Evolutionary conservation across 2,888 invertebrate species (phyloP).

Genomic region (Xestia rhomboidea): DNA sequence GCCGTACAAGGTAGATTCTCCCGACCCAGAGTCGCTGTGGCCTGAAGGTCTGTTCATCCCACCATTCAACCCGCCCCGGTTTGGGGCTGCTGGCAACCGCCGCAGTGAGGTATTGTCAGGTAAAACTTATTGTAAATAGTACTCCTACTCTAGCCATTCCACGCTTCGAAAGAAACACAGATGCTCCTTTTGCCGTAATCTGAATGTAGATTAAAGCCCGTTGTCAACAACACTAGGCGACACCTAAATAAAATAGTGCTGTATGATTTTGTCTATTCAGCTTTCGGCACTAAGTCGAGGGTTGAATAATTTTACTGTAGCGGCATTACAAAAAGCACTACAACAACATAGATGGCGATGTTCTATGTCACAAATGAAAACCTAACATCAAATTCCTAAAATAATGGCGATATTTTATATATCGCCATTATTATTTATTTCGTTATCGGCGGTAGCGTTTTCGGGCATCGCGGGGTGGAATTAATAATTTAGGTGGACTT

Average conservation of each 20-base stretch:
- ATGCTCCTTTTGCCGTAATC: not conserved
- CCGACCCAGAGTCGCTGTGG: constrained; percentile 90
- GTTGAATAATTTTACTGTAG: too few relatives aligned
- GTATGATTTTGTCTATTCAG: not conserved
- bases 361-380: too few relatives aligned
- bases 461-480: too few relatives aligned
- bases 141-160: not conserved
- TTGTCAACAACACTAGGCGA: not conserved
- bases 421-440: too few relatives aligned
- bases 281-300: not conserved
- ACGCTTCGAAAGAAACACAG: not conserved
- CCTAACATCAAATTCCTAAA: too few relatives aligned
- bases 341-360: too few relatives aligned
- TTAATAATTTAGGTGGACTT: too few relatives aligned
- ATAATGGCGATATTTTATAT: too few relatives aligned
- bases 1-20: constrained; percentile 88
- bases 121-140: constrained; percentile 53
- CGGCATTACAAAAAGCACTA: too few relatives aligned
- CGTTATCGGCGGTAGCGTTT: too few relatives aligned
- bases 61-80: constrained; percentile 80
- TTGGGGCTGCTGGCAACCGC: constrained; percentile 73
- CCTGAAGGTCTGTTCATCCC: constrained; percentile 90
- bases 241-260: not conserved
- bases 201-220: not conserved
- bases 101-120: constrained; percentile 80